Evolutionary conservation across 2,888 invertebrate species (phyloP).

Genomic region (Phania funesta): DNA sequence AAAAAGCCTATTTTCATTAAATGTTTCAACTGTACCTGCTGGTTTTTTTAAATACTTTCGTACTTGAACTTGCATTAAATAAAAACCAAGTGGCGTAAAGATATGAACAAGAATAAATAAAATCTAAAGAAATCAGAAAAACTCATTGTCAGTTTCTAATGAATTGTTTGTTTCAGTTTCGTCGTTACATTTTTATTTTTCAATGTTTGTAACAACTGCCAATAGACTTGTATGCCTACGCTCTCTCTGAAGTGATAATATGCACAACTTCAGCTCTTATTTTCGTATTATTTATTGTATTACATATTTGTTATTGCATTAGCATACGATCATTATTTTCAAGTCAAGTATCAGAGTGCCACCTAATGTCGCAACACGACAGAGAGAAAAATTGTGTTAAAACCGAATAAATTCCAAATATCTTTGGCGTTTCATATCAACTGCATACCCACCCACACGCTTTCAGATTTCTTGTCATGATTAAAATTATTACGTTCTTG

Average conservation of each 20-base stretch:
- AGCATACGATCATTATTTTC: constrained; percentile 32
- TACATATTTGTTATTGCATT: constrained; percentile 32
- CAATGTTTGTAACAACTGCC: background rate
- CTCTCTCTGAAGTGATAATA: background rate
- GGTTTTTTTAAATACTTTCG: background rate
- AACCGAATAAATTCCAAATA: constrained; percentile 27
- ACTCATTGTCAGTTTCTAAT: constrained; percentile 15
- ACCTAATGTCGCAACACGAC: constrained; percentile 44
- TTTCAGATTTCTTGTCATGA: constrained; percentile 35
- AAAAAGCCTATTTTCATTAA: background rate
- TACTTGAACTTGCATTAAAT: constrained; percentile 48
- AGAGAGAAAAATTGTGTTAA: background rate
- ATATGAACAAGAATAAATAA: background rate
- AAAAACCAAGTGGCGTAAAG: background rate
- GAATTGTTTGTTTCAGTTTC: constrained; percentile 6
- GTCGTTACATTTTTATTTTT: too few species aligned
- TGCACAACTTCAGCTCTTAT: background rate
- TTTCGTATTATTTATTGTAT: constrained; percentile 1
- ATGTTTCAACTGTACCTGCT: background rate
- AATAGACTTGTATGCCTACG: constrained; percentile 57
- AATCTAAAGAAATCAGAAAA: background rate
- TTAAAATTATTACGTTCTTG: constrained; percentile 44
- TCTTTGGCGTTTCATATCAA: constrained; percentile 45
- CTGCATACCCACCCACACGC: constrained; percentile 47
- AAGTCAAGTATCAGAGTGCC: constrained; percentile 49